Percentiles rank a stretch among this genome's conserved stretches.
Conservation (phyloP, 2,797 vertebrate species). For the Apogon talboti region DNA sequence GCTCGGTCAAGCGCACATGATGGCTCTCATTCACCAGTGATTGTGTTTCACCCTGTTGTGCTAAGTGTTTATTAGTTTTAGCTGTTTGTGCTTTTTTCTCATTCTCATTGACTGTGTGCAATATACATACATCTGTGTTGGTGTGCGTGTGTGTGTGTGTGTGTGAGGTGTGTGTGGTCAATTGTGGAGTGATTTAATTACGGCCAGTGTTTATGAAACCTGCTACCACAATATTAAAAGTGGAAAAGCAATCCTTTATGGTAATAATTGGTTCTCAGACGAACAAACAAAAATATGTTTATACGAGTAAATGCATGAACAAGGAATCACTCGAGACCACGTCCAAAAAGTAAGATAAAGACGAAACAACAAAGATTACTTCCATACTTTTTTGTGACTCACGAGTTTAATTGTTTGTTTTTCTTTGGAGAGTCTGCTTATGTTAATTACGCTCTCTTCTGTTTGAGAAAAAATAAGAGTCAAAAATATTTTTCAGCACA, state of each 20-base stretch:
- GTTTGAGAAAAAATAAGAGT: conserved; percentile 65
- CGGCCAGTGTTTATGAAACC: conserved; percentile 62
- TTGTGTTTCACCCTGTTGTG: conserved; percentile 73
- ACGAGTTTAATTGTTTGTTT: conserved; percentile 79
- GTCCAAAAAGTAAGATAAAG: conserved; percentile 63
- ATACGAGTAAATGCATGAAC: conserved; percentile 59
- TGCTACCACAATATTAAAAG: conserved; percentile 55
- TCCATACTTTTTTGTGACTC: conserved; percentile 75
- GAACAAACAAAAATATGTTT: conserved; percentile 74
- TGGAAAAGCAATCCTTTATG: conserved; percentile 65
- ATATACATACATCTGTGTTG: conserved; percentile 3
- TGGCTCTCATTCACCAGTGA: conserved; percentile 69
- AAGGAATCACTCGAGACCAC: conserved; percentile 61
- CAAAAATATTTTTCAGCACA: conserved; percentile 70
- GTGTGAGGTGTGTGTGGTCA: conserved; percentile 57
- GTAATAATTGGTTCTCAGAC: conserved; percentile 62
- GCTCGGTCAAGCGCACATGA: conserved; percentile 74
- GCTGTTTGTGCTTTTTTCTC: conserved; percentile 21
- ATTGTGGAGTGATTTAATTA: conserved; percentile 63
- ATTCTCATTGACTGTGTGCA: conserved; percentile 7
- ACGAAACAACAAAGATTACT: conserved; percentile 72
- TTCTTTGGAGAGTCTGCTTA: conserved; percentile 73
- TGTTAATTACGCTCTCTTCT: conserved; percentile 72
- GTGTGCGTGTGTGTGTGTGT: neutral
- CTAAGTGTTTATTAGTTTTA: conserved; percentile 74